Percentiles rank a stretch among this genome's conserved stretches.
Conservation (phyloP, 1,140 invertebrate species). For the Drosophila kikkawai region DNA sequence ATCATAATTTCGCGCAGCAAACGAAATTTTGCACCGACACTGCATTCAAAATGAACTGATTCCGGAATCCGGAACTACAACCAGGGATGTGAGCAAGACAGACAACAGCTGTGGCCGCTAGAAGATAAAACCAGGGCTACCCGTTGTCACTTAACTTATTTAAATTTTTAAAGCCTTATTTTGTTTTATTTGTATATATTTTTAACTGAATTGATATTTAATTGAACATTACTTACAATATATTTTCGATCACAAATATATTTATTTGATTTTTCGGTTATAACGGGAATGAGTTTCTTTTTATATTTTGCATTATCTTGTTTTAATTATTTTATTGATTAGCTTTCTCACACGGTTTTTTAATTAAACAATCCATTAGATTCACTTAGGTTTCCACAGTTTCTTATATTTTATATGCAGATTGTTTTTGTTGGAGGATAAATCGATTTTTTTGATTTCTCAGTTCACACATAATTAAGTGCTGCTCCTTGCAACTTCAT, state of each 20-base stretch:
- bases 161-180: constrained; percentile 13
- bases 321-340: constrained; percentile 12
- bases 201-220: neutral
- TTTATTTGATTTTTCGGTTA: constrained; percentile 6
- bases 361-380: neutral
- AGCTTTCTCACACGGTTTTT: neutral
- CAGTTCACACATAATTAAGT: constrained; percentile 35
- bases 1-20: constrained; percentile 45
- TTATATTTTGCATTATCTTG: neutral
- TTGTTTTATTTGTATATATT: neutral
- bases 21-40: constrained; percentile 39
- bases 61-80: neutral
- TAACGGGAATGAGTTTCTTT: neutral
- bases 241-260: neutral
- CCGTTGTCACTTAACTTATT: constrained; percentile 25
- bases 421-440: constrained; percentile 77
- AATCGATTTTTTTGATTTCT: constrained; percentile 78
- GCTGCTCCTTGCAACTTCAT: neutral
- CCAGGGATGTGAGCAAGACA: constrained; percentile 7
- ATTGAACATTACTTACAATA: constrained; percentile 45
- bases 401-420: constrained; percentile 34
- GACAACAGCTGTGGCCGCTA: constrained; percentile 26
- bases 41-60: constrained; percentile 12
- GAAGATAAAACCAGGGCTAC: constrained; percentile 19
- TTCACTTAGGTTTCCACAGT: neutral